Evolutionary conservation across 2,113 vertebrate genomes (phyloP).

Genomic region (Rhineura floridana): DNA sequence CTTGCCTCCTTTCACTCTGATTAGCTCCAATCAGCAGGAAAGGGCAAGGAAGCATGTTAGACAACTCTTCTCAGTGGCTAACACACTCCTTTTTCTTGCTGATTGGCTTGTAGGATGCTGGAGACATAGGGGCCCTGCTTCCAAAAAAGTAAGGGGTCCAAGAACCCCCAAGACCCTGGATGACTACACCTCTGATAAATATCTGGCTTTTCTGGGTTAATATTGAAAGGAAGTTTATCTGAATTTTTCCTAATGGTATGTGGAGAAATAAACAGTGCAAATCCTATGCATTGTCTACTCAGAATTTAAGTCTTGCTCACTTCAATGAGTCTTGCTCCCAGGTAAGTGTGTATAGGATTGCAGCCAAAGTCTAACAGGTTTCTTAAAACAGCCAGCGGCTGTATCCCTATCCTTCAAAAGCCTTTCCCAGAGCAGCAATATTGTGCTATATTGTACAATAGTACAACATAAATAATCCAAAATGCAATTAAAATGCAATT

Average conservation of each 20-base stretch:
- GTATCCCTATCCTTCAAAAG: background rate
- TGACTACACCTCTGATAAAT: too few species aligned
- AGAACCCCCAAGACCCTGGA: too few species aligned
- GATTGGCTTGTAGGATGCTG: too few species aligned
- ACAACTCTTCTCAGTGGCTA: too few species aligned
- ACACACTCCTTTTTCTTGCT: too few species aligned
- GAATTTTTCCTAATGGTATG: background rate
- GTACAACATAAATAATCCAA: background rate
- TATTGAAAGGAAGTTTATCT: background rate
- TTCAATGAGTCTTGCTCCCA: background rate
- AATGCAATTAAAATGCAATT: background rate
- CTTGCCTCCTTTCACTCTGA: too few species aligned
- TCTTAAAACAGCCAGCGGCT: background rate
- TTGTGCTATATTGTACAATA: background rate
- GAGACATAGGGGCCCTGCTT: too few species aligned
- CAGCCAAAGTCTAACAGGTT: background rate
- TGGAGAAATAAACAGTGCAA: background rate
- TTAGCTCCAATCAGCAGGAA: too few species aligned
- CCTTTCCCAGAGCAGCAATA: background rate
- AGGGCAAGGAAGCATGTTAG: too few species aligned
- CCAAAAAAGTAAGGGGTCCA: too few species aligned
- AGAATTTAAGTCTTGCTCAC: background rate
- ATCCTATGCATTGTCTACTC: background rate
- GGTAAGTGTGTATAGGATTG: too few species aligned
- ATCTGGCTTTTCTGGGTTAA: background rate